A percentile compares a stretch with the other conserved stretches of the same genome.
Evolutionary conservation across 2,888 invertebrate genomes (phyloP).

Genomic region (Tenthredo notha): DNA sequence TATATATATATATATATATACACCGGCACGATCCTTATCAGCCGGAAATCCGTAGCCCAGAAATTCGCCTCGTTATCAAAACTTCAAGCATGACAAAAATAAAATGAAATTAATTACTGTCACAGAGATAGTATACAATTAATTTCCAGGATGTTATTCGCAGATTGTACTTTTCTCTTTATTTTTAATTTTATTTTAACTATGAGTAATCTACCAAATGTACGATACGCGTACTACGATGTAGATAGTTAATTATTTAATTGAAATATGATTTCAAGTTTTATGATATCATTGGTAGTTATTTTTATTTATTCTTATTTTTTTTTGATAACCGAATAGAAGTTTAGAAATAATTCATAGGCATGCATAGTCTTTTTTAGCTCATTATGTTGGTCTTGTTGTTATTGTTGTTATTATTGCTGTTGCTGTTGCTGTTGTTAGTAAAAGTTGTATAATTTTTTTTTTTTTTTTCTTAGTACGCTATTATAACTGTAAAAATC

Average conservation of each 20-base stretch:
- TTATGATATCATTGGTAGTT: neutral
- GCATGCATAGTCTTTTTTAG: neutral
- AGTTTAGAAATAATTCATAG: neutral
- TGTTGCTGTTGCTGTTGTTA: conserved; percentile 7
- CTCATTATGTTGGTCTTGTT: neutral
- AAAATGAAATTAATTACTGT: neutral
- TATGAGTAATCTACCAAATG: neutral
- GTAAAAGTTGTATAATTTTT: neutral
- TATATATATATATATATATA: neutral
- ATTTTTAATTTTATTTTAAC: neutral
- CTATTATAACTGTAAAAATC: conserved; percentile 47
- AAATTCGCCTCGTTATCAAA: neutral
- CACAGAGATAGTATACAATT: neutral
- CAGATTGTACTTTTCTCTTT: neutral
- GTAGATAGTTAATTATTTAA: neutral
- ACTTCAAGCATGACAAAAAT: neutral
- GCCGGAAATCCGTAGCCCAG: conserved; percentile 1
- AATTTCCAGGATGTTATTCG: neutral
- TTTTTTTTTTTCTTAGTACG: neutral
- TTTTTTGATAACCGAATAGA: neutral
- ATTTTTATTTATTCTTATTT: no score
- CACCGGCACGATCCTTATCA: neutral
- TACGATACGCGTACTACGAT: neutral
- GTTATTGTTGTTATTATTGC: neutral
- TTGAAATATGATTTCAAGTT: neutral